phyloP scores from a whole-genome alignment of 2,888 invertebrate genomes.

The Nomada ruficornis region DNA sequence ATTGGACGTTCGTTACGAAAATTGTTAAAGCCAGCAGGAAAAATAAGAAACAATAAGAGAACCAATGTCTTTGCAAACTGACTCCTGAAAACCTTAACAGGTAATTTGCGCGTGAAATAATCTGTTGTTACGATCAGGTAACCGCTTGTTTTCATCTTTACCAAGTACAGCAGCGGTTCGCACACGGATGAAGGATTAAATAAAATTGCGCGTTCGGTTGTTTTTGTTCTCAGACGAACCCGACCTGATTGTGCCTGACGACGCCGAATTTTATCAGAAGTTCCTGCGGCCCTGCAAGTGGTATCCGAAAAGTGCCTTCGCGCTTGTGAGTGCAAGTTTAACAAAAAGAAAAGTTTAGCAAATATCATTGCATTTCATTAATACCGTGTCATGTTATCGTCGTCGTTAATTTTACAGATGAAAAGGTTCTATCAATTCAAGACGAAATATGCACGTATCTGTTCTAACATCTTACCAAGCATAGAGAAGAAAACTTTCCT shows the following conservation, averaged over 20 bases:
- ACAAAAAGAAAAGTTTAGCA: background rate
- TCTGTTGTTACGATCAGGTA: background rate
- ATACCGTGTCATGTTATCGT: background rate
- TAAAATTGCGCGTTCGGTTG: too few relatives aligned
- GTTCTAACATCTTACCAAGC: constrained; percentile 87
- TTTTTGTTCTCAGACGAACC: constrained; percentile 86
- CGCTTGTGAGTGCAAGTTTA: constrained; percentile 88
- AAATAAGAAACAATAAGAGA: background rate
- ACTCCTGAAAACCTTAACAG: background rate
- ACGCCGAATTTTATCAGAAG: constrained; percentile 90
- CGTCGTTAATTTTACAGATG: constrained; percentile 85
- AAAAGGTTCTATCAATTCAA: constrained; percentile 90
- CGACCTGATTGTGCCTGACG: constrained; percentile 87
- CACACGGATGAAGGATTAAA: background rate
- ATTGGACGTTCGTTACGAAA: too few relatives aligned
- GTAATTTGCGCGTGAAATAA: background rate
- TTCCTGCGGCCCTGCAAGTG: constrained; percentile 95
- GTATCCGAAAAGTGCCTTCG: constrained; percentile 92
- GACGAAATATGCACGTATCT: constrained; percentile 87
- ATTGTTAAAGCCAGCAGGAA: too few relatives aligned
- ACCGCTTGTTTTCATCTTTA: background rate
- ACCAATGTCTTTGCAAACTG: too few relatives aligned
- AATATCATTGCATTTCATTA: background rate
- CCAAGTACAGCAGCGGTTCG: background rate
- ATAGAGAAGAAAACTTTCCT: constrained; percentile 88